These are phyloP conservation scores for Automeris io DNA, from an alignment of 2,888 invertebrate species.

Conservation along the genomic window DNA sequence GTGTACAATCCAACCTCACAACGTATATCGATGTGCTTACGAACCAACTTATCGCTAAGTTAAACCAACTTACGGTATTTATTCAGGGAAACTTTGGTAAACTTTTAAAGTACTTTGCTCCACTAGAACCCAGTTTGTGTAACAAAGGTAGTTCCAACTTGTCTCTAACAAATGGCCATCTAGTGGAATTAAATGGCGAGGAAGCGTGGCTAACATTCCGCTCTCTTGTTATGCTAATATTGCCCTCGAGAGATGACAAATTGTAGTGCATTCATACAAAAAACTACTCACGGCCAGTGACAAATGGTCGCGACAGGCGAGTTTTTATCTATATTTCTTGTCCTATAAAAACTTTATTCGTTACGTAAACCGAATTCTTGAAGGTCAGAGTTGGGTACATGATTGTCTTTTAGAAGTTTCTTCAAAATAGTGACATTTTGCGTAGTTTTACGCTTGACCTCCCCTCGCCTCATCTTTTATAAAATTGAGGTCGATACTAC, in stretches of 20 bases:
- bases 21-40: constrained; percentile 30
- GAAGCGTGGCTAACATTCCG: constrained; percentile 28
- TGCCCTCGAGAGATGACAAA: constrained; percentile 37
- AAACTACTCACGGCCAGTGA: constrained; percentile 11
- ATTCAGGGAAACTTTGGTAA: constrained; percentile 32
- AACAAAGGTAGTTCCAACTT: constrained; percentile 42
- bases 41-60: constrained; percentile 18
- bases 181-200: constrained; percentile 35
- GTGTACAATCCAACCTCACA: constrained; percentile 26
- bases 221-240: constrained; percentile 48
- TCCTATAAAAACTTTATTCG: not conserved
- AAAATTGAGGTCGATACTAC: no score
- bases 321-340: constrained; percentile 14
- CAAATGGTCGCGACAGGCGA: constrained; percentile 12
- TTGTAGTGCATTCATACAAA: constrained; percentile 30
- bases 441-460: no score
- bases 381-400: no score
- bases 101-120: constrained; percentile 40
- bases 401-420: no score
- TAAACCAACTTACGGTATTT: constrained; percentile 35
- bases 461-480: no score
- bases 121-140: constrained; percentile 31
- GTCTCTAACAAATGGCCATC: constrained; percentile 37
- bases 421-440: no score
- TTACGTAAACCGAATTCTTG: not conserved